These are phyloP conservation scores for Spheniscus humboldti DNA, from an alignment of 2,797 vertebrate species.

Conservation along the genomic window DNA sequence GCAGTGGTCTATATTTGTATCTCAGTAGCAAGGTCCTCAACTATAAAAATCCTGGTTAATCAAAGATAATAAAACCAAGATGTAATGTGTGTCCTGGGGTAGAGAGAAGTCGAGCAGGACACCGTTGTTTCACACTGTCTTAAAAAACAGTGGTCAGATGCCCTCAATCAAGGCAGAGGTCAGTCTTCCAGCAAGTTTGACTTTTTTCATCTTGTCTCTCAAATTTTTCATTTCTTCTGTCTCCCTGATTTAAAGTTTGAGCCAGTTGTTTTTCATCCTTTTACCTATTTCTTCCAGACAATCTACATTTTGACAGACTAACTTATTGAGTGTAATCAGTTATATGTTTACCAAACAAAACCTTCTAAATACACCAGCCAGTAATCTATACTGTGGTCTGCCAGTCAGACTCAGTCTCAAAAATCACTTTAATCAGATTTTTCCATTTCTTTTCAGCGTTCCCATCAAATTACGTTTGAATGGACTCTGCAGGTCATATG, in stretches of 20 bases:
- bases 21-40: not conserved
- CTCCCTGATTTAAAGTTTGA: not conserved
- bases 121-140: not conserved
- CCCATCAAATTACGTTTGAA: not conserved
- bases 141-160: not conserved
- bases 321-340: not conserved
- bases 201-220: not conserved
- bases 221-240: not conserved
- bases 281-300: not conserved
- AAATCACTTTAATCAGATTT: not conserved
- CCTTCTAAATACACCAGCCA: not conserved
- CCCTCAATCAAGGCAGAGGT: not conserved
- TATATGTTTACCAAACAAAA: not conserved
- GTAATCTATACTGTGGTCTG: not conserved
- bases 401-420: not conserved
- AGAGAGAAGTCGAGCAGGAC: not conserved
- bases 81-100: not conserved
- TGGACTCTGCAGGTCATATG: not conserved
- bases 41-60: not conserved
- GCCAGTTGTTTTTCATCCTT: not conserved
- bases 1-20: not conserved
- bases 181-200: not conserved
- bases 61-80: not conserved
- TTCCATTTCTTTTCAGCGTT: not conserved
- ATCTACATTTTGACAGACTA: not conserved